Base-by-base conservation (phyloP, 2,888 invertebrate genomes). In the Lepidochrysops patricia region DNA sequence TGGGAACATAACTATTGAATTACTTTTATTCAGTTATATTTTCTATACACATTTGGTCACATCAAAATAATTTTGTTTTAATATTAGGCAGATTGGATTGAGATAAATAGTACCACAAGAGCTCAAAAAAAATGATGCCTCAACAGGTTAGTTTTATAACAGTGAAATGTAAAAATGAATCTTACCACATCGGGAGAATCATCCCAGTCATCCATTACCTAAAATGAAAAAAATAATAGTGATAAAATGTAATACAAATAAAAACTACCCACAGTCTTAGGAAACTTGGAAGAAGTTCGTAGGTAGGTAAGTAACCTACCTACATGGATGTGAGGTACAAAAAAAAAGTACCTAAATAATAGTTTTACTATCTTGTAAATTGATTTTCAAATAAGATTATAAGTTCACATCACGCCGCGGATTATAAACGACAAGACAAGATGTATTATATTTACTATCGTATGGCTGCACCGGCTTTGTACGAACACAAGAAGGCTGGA, bases 141-240 rank as follows among this genome's bases (percentile, higher is more conserved):
- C n/a, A n/a, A n/a, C n/a, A n/a, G n/a, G n/a, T n/a, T n/a, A n/a
- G n/a, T n/a, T n/a, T n/a, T n/a, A 13, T 4, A 13, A 50, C 13
- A 56, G 4, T 4, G 6, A 27, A 52, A 13, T n/a, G n/a, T n/a
- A 49, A 43, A 27, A 32, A 29, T 12, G 4, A 4, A 50, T 75
- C 84, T 79, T 72, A 82, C 81, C 66, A 79, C 71, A 65, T 77
- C 77, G 62, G 76, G 68, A 63, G 74, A 66, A 73, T 90, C 90
- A 82, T 91, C 91, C 91, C 91, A 91, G 65, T 91, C 91, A 73
- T 88, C 90, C 90, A 91, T 90, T 72, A 68, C 76, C 81, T 84
- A 74, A 61, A 77, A 73, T 27, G 61, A 60, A 63, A 54, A 2
- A 57, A 29, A 12, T 58, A n/a, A 54, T 15, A 43, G 6, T 34